A percentile compares a stretch with the other conserved stretches of the same genome.
Conservation (phyloP, 2,113 vertebrate genomes). For the Oryzias curvinotus region DNA sequence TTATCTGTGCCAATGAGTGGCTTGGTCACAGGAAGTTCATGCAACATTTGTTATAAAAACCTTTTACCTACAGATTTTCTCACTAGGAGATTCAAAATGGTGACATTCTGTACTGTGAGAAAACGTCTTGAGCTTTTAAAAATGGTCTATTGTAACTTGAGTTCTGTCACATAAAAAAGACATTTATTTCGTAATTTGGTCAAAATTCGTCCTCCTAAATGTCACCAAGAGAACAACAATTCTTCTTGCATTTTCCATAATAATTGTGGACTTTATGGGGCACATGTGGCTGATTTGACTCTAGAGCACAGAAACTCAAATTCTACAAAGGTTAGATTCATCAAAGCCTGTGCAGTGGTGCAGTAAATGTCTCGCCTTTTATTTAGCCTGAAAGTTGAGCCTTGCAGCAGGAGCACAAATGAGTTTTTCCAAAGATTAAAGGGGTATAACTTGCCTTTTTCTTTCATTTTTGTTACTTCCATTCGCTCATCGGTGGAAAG, state of each 20-base stretch:
- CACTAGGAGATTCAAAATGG: too few species aligned
- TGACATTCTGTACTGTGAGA: too few species aligned
- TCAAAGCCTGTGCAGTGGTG: background rate
- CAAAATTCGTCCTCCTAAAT: background rate
- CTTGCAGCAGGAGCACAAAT: background rate
- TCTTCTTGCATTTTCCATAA: background rate
- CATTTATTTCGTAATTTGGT: background rate
- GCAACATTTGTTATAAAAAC: too few species aligned
- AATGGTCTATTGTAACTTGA: too few species aligned
- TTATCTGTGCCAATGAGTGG: too few species aligned
- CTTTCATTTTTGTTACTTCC: slow-evolving; percentile 11
- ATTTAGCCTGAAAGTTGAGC: background rate
- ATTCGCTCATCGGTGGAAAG: background rate
- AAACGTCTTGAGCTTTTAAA: too few species aligned
- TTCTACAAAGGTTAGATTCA: background rate
- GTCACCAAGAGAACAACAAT: background rate
- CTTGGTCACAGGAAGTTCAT: too few species aligned
- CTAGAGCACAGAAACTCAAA: slow-evolving; percentile 5
- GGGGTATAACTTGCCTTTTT: slow-evolving; percentile 15
- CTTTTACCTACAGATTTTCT: too few species aligned
- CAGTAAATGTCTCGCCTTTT: slow-evolving; percentile 14
- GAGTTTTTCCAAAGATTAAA: slow-evolving; percentile 3
- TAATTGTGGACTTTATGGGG: background rate
- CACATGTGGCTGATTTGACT: background rate
- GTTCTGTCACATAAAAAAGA: too few species aligned